Evolutionary conservation across 2,797 vertebrate genomes (phyloP).

Genomic region (Sebastes oblongus): DNA sequence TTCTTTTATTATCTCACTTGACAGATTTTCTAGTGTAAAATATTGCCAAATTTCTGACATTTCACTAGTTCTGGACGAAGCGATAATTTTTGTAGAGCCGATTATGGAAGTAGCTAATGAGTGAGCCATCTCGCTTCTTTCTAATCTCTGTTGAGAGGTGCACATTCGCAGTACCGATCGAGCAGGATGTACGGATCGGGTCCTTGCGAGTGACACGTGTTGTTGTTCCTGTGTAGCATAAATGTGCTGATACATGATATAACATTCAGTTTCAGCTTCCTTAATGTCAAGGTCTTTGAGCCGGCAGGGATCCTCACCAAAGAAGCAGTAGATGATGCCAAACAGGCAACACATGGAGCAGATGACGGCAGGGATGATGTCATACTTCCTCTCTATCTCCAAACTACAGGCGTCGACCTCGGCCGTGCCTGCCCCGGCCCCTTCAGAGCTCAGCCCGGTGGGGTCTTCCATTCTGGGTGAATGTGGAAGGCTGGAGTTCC

Average conservation of each 20-base stretch:
- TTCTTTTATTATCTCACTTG: too few species aligned
- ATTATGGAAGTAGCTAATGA: too few species aligned
- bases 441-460: conserved; percentile 75
- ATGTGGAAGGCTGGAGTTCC: conserved; percentile 26
- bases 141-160: too few species aligned
- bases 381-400: conserved; percentile 82
- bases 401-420: conserved; percentile 80
- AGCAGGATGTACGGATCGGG: too few species aligned
- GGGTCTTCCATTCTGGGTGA: conserved; percentile 75
- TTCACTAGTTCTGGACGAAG: too few species aligned
- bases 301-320: conserved; percentile 80
- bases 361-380: conserved; percentile 85
- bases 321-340: conserved; percentile 92
- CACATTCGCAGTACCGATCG: too few species aligned
- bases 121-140: not conserved
- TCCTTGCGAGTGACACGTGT: too few species aligned
- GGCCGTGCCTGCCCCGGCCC: conserved; percentile 64
- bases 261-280: not conserved
- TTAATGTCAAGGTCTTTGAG: not conserved
- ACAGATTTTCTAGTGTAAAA: too few species aligned
- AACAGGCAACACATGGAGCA: conserved; percentile 91
- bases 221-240: too few species aligned
- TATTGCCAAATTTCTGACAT: too few species aligned
- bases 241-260: too few species aligned
- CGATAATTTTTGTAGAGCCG: rapidly evolving